Conservation (phyloP, 2,797 vertebrate genomes). For the Microctenopoma lineatum region DNA sequence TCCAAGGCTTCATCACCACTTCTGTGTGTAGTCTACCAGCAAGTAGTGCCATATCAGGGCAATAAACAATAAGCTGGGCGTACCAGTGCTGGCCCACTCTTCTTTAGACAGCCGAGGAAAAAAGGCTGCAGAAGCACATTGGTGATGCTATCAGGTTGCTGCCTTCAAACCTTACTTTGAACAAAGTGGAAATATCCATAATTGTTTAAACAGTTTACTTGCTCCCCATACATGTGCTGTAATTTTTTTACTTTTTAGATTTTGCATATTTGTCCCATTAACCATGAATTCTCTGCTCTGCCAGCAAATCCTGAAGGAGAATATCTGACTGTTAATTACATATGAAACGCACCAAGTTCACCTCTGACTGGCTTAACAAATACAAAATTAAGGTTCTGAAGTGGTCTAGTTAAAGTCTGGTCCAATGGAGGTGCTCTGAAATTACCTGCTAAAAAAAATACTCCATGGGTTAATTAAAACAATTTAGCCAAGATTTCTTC, state of each 20-base stretch:
- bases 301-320: no score
- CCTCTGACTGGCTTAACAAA: no score
- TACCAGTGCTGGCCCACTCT: constrained; percentile 54
- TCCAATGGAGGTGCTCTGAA: no score
- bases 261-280: no score
- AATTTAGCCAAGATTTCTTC: no score
- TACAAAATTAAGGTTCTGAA: no score
- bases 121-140: constrained; percentile 48
- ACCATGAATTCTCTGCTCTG: no score
- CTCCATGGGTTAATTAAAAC: no score
- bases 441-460: no score
- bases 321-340: no score
- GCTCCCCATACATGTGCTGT: constrained; percentile 35
- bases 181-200: constrained; percentile 59
- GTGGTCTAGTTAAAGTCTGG: no score
- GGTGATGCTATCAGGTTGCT: constrained; percentile 59
- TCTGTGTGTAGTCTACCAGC: constrained; percentile 31
- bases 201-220: constrained; percentile 33
- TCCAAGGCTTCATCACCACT: constrained; percentile 25
- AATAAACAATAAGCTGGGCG: constrained; percentile 35
- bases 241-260: constrained; percentile 12
- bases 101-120: constrained; percentile 61
- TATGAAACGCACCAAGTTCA: no score
- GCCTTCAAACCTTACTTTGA: constrained; percentile 67
- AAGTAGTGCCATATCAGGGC: constrained; percentile 29